Conservation (phyloP, 2,113 vertebrate genomes). For the Anseranas semipalmata region DNA sequence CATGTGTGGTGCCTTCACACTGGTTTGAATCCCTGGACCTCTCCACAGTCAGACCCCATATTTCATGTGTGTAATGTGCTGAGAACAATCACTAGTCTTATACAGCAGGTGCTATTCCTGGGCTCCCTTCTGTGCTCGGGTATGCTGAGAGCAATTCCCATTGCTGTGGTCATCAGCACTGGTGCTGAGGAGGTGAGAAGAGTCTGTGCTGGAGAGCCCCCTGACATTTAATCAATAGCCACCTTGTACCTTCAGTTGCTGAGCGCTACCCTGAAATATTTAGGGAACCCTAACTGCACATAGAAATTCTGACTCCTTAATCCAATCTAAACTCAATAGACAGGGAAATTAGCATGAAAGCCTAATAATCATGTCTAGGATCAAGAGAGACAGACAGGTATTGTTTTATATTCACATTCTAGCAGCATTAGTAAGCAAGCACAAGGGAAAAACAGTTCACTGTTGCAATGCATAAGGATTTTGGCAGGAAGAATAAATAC, state of each 20-base stretch:
- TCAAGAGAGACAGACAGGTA: conserved; percentile 42
- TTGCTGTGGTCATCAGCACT: neutral
- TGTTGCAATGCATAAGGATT: conserved; percentile 19
- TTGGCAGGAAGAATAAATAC: conserved; percentile 55
- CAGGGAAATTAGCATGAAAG: conserved; percentile 33
- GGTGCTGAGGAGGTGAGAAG: neutral
- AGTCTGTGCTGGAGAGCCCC: neutral
- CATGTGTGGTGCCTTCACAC: neutral
- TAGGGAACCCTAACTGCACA: neutral
- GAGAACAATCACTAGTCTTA: neutral
- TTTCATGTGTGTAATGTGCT: accelerated
- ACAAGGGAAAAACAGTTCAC: conserved; percentile 47
- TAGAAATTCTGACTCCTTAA: conserved; percentile 9
- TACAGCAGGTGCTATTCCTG: neutral
- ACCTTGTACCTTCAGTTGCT: neutral
- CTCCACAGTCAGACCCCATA: neutral
- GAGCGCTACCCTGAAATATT: neutral
- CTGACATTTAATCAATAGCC: neutral
- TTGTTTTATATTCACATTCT: conserved; percentile 43
- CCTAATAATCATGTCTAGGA: conserved; percentile 24
- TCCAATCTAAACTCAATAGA: neutral
- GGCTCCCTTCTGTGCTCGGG: accelerated
- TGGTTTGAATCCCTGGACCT: neutral
- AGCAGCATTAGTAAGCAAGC: conserved; percentile 50
- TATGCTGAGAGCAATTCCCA: neutral